Evolutionary conservation across 2,888 invertebrate genomes (phyloP), one percentile per base, ranked within the genome.

Genomic region (Thyatira batis): DNA sequence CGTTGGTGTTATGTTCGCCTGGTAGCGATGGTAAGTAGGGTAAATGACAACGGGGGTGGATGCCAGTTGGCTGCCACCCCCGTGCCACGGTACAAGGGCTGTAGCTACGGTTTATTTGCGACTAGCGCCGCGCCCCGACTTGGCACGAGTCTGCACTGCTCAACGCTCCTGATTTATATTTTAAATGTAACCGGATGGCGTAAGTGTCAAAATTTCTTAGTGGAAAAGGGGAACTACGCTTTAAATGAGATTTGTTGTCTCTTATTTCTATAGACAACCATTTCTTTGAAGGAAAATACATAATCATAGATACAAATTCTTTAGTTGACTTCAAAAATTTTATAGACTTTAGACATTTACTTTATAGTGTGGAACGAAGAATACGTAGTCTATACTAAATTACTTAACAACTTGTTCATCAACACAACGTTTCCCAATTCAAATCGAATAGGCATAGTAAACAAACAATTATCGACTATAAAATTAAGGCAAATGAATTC

Each of bases 11-110:
- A 87, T 90, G 87, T 82, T 82, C 75, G 85, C 88, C 89, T 89
- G 83, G 89, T 87, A 84, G 82, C 76, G 39, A 39, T 72, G 72
- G 83, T 86, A 85, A 82, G 87, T 85, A 85, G 86, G 82, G 87
- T 87, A 87, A 87, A 88, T 85, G 87, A 84, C 84, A 82, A 80
- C 80, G 79, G 85, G 83, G 82, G 78, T 82, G 82, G 73, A 71
- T 72, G 73, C 71, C 72, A 72, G 68, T 71, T 72, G 71, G 71
- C 72, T 69, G 69, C 68, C 72, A 65, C 33, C 69, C 71, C 71
- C 60, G 65, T 76, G 73, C 76, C 75, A 65, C 65, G 71, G 68
- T 67, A 66, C 74, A 71, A 72, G 71, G 76, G 75, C 69, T 74
- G 68, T 67, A 72, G 63, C 71, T 39, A 17, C 39, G 8, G 65